phyloP scores from a whole-genome alignment of 1,140 invertebrate genomes.

The Drosophila kikkawai region DNA sequence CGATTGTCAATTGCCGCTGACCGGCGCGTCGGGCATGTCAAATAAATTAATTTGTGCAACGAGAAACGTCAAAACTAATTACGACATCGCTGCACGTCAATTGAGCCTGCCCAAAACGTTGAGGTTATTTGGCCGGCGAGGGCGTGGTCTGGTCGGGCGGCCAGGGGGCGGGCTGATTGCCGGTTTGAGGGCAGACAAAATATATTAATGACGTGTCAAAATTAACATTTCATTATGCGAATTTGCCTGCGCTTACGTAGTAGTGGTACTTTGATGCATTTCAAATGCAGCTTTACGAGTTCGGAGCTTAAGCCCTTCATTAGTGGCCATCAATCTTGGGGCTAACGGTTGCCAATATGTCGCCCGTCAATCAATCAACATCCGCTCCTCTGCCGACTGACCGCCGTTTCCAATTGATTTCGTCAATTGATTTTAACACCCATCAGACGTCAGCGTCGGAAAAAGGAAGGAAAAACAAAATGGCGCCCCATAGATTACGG shows the following conservation, averaged over 20 bases:
- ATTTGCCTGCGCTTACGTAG: slow-evolving; percentile 47
- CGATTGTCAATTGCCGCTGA: slow-evolving; percentile 71
- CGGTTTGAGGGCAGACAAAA: slow-evolving; percentile 69
- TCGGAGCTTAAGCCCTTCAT: slow-evolving; percentile 23
- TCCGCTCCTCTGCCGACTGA: slow-evolving; percentile 52
- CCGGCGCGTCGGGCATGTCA: slow-evolving; percentile 75
- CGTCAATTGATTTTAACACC: slow-evolving; percentile 85
- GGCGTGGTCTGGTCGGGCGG: slow-evolving; percentile 5
- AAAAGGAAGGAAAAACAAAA: slow-evolving; percentile 73
- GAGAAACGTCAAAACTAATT: slow-evolving; percentile 84
- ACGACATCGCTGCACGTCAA: slow-evolving; percentile 72
- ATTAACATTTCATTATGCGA: slow-evolving; percentile 84
- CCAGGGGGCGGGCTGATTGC: neutral
- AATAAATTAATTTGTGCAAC: slow-evolving; percentile 85
- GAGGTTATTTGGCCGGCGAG: slow-evolving; percentile 30
- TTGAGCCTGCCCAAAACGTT: slow-evolving; percentile 48
- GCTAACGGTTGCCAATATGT: slow-evolving; percentile 67
- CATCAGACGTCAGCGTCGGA: slow-evolving; percentile 67
- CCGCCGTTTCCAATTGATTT: slow-evolving; percentile 85
- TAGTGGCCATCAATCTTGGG: slow-evolving; percentile 69
- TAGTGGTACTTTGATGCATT: slow-evolving; percentile 30
- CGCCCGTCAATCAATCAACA: slow-evolving; percentile 81
- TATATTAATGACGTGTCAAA: slow-evolving; percentile 85
- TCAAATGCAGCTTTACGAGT: slow-evolving; percentile 36
- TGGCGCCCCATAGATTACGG: slow-evolving; percentile 64